A percentile compares a stretch with the other conserved stretches of the same genome.
Conservation (phyloP, 2,797 vertebrate genomes). For the Neosalanx taihuensis region DNA sequence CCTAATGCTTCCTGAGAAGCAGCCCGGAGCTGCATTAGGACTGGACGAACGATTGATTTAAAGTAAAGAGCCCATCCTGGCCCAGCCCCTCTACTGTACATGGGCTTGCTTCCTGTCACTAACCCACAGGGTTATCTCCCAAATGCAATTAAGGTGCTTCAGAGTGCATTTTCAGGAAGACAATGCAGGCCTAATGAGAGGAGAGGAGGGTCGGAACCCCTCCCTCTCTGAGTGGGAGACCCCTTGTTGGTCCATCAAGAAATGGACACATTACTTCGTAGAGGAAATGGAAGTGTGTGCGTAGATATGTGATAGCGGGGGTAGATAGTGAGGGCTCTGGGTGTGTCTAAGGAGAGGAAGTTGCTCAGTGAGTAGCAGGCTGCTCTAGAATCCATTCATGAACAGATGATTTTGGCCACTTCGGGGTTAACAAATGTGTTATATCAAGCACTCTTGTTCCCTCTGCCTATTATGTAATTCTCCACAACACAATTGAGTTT, state of each 20-base stretch:
- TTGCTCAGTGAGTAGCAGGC: conserved; percentile 15
- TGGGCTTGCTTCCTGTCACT: conserved; percentile 91
- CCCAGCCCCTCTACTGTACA: conserved; percentile 60
- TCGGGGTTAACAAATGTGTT: conserved; percentile 65
- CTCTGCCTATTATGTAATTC: conserved; percentile 59
- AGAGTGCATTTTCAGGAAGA: conserved; percentile 98
- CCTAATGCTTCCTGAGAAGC: conserved; percentile 98
- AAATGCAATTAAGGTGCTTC: conserved; percentile 98
- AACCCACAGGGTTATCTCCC: conserved; percentile 93
- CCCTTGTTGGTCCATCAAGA: conserved; percentile 37
- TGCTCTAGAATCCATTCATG: not conserved
- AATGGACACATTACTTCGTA: conserved; percentile 62
- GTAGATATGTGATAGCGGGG: conserved; percentile 56
- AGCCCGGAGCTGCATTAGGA: conserved; percentile 96
- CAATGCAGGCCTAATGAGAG: conserved; percentile 82
- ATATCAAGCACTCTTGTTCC: conserved; percentile 50
- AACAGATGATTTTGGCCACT: conserved; percentile 46
- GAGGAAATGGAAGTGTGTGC: conserved; percentile 41
- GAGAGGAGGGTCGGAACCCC: conserved; percentile 59
- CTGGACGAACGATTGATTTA: conserved; percentile 96
- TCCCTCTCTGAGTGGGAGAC: conserved; percentile 66
- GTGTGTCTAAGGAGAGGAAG: conserved; percentile 2
- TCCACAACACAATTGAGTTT: conserved; percentile 61
- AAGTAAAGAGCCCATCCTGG: conserved; percentile 83
- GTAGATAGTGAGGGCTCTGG: conserved; percentile 17